Percentiles rank a stretch among this genome's conserved stretches.
Conservation (phyloP, 2,888 invertebrate species). For the Pomacea canaliculata region DNA sequence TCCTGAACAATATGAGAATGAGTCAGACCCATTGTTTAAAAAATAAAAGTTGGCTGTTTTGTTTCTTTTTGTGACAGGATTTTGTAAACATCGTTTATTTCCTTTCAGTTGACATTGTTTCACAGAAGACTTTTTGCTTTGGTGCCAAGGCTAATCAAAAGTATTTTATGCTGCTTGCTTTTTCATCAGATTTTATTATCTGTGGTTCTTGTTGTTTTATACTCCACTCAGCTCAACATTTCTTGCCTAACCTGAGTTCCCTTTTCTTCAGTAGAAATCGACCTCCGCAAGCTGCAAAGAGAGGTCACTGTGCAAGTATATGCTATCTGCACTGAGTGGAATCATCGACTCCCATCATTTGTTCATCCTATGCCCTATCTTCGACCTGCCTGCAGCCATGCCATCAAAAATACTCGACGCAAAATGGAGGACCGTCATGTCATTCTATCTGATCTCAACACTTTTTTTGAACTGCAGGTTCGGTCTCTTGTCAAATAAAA, state of each 20-base stretch:
- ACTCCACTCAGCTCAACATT: not conserved
- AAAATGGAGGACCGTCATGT: conserved; percentile 94
- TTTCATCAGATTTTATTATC: too few species aligned
- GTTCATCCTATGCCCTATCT: conserved; percentile 37
- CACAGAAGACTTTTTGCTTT: too few species aligned
- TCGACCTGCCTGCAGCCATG: conserved; percentile 75
- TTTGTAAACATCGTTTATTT: too few species aligned
- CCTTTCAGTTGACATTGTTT: too few species aligned
- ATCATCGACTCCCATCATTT: conserved; percentile 43
- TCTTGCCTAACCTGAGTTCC: not conserved
- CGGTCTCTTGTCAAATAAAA: conserved; percentile 23
- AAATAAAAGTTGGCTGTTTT: too few species aligned
- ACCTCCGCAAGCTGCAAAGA: conserved; percentile 44
- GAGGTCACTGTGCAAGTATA: conserved; percentile 48
- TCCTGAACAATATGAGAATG: too few species aligned
- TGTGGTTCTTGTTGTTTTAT: not conserved
- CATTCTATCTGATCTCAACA: conserved; percentile 84
- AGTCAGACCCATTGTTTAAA: too few species aligned
- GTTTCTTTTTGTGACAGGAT: too few species aligned
- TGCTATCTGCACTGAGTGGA: conserved; percentile 53
- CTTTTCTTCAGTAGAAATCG: conserved; percentile 45
- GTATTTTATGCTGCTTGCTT: too few species aligned
- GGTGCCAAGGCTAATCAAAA: too few species aligned
- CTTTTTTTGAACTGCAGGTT: conserved; percentile 84
- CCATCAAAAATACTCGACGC: conserved; percentile 85